Percentiles rank a stretch among this genome's conserved stretches.
These are phyloP conservation scores for Druceiella hillmani DNA, from an alignment of 2,888 invertebrate species.

Conservation along the genomic window DNA sequence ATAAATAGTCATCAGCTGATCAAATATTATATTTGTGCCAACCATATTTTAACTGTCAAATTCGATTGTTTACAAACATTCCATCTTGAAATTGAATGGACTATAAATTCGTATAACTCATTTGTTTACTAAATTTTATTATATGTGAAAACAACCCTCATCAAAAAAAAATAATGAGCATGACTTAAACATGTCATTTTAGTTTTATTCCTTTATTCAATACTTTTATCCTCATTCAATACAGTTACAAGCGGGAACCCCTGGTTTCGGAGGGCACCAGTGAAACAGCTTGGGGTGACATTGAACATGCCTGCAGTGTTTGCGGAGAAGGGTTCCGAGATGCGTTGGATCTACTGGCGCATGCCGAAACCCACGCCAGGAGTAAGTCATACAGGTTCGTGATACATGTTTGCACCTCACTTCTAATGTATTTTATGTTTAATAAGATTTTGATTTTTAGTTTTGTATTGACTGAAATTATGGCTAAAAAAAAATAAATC, in stretches of 20 bases:
- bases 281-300: constrained; percentile 38
- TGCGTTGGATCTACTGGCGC: constrained; percentile 70
- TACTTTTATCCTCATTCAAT: constrained; percentile 5
- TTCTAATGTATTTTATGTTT: constrained; percentile 6
- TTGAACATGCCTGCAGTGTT: constrained; percentile 67
- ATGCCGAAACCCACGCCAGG: constrained; percentile 72
- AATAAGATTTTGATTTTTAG: not conserved
- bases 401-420: not conserved
- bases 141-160: too few species aligned
- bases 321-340: constrained; percentile 75
- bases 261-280: constrained; percentile 14
- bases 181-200: not conserved
- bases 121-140: too few species aligned
- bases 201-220: too few species aligned
- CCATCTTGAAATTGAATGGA: too few species aligned
- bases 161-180: too few species aligned
- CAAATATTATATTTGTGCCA: too few species aligned
- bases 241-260: constrained; percentile 42
- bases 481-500: too few species aligned
- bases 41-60: too few species aligned
- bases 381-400: constrained; percentile 45
- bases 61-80: too few species aligned
- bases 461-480: too few species aligned
- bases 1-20: too few species aligned
- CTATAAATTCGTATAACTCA: too few species aligned